These are phyloP conservation scores for Plecturocebus donacophilus DNA, from an alignment of 2,113 vertebrate species.

Conservation along the genomic window DNA sequence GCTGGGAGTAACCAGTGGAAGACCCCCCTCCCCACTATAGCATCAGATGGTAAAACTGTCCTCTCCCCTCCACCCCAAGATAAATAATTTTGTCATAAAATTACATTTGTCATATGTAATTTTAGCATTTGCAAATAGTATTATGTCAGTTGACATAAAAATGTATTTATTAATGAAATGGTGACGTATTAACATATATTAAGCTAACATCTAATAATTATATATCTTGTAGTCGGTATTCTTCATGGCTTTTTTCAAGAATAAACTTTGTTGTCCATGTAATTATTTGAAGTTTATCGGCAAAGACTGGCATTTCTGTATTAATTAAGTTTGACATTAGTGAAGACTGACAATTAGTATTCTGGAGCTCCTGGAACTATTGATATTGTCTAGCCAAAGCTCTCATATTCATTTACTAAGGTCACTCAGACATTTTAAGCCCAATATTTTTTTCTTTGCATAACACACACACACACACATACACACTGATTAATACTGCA, in stretches of 20 bases:
- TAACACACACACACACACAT: not conserved
- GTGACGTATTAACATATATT: not conserved
- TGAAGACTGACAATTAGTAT: not conserved
- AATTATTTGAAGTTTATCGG: not conserved
- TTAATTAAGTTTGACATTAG: not conserved
- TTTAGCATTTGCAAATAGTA: slow-evolving; percentile 2
- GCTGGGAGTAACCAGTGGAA: too few relatives aligned
- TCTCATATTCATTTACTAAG: not conserved
- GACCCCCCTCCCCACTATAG: too few relatives aligned
- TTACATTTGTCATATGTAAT: not conserved
- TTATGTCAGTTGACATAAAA: not conserved
- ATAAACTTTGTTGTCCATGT: not conserved
- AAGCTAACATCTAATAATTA: not conserved
- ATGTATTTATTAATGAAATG: not conserved
- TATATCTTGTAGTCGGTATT: not conserved
- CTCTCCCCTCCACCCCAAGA: too few relatives aligned
- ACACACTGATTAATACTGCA: not conserved
- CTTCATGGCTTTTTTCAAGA: not conserved
- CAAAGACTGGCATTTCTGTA: not conserved
- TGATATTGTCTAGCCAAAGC: not conserved
- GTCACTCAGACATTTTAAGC: not conserved
- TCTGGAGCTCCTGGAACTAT: not conserved
- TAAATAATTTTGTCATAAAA: too few relatives aligned
- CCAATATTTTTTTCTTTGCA: not conserved
- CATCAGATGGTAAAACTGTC: too few relatives aligned